Base-by-base conservation (phyloP, 2,113 vertebrate species). In the Erythrocebus patas region DNA sequence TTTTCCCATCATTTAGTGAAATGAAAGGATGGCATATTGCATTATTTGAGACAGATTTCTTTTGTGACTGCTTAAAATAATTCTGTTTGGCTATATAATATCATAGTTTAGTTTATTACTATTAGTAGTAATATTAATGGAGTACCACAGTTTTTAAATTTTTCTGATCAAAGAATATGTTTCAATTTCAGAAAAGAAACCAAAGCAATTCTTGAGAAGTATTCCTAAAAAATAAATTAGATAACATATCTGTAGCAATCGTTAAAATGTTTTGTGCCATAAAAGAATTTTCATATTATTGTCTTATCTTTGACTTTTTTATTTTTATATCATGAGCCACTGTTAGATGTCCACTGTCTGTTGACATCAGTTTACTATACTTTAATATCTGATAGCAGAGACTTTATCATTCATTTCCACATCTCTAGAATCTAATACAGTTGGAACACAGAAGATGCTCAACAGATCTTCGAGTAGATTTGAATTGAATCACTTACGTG, bases 151-250 rank as follows among this genome's bases (percentile, higher is more conserved):
- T 75, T 89, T 73, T 83, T 72, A 52, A 84, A 73, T 23, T 85
- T 93, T 95, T 84, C 59, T 88, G 30, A 83, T 90, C 76, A 45
- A 83, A 84, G 25, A 85, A 73, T 95, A 8, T 88, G 5, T 92
- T 95, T 95, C 2, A 27, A 25, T 66, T 93, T 96, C 89, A n/a
- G 76, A 68, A 78, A 88, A 92, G 13, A 88, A 92, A 8, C 14
- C 81, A 83, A 81, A 95, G 22, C 72, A 85, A 73, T 89, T 86
- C 61, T 93, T 85, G 50, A 87, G 57, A 89, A 45, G 23, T 59
- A 88, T 93, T 50, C 45, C 66, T 88, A 88, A 68, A 82, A 95
- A 75, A 84, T 82, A 61, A 78, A 73, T 85, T 75, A 88, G 32
- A 93, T 95, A 61, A 91, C 14, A 20, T 85, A 78, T 89, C 30